Conservation (phyloP, 2,797 vertebrate species). For the Lepidocolaptes lacrymiger region DNA sequence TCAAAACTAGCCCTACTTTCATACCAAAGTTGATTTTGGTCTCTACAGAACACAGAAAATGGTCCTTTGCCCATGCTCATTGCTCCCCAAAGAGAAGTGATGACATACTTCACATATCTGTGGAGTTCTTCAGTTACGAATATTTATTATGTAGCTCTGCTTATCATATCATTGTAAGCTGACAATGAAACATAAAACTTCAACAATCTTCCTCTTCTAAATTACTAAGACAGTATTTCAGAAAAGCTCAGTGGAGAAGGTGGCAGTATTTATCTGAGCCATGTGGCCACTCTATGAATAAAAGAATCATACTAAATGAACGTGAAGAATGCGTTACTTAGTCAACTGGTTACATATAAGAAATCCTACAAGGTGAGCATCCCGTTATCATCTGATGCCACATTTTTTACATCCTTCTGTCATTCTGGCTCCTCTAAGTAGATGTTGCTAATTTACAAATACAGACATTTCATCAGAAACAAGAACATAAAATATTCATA, state of each 20-base stretch:
- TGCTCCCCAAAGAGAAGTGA: not conserved
- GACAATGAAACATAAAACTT: not conserved
- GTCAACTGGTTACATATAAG: not conserved
- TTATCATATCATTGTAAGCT: not conserved
- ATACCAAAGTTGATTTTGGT: not conserved
- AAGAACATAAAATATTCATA: not conserved
- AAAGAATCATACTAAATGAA: not conserved
- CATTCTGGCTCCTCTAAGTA: not conserved
- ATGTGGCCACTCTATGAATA: not conserved
- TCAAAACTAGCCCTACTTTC: not conserved
- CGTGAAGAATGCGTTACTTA: not conserved
- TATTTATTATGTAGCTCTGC: not conserved
- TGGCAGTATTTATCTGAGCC: not conserved
- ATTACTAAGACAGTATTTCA: not conserved
- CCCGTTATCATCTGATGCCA: not conserved
- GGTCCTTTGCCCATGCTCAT: not conserved
- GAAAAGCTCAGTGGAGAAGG: not conserved
- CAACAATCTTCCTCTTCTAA: not conserved
- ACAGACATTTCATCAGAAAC: not conserved
- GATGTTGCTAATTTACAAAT: not conserved
- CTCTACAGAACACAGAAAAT: not conserved
- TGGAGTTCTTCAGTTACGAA: not conserved
- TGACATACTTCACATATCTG: accelerated
- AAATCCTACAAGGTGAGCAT: not conserved
- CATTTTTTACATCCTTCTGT: not conserved